Percentiles rank a stretch among this genome's conserved stretches.
These are phyloP conservation scores for Malacoctenus gilli DNA, from an alignment of 2,797 vertebrate genomes.

Conservation along the genomic window DNA sequence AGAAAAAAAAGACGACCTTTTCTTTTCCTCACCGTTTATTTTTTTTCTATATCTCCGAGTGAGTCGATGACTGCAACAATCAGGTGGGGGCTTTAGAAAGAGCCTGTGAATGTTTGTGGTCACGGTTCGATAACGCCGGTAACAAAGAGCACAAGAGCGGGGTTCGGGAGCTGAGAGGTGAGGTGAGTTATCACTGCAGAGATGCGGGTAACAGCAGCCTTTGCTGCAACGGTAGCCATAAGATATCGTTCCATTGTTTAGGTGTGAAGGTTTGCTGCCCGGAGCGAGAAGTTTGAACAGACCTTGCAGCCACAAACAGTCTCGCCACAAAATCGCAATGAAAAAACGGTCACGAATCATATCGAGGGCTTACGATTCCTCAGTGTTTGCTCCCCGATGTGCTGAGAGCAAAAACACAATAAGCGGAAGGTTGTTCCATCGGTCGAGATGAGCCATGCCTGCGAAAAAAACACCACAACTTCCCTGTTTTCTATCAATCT, in stretches of 20 bases:
- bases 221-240: not conserved
- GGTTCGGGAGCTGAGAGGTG: not conserved
- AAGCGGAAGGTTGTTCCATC: too few relatives aligned
- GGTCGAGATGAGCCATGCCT: too few relatives aligned
- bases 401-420: too few relatives aligned
- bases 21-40: constrained; percentile 16
- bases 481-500: too few relatives aligned
- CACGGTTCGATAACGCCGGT: not conserved
- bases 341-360: too few relatives aligned
- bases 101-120: constrained; percentile 4
- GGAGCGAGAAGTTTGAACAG: too few relatives aligned
- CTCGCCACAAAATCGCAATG: too few relatives aligned
- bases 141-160: not conserved
- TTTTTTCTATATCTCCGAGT: constrained; percentile 20
- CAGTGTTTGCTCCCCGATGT: too few relatives aligned
- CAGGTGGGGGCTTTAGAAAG: constrained; percentile 8
- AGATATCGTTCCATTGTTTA: not conserved
- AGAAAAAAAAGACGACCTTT: constrained; percentile 15
- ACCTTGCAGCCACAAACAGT: too few relatives aligned
- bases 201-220: not conserved
- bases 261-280: not conserved
- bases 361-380: too few relatives aligned
- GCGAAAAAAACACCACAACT: too few relatives aligned
- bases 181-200: not conserved
- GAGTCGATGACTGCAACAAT: constrained; percentile 13